These are phyloP conservation scores for Meriones psammophilus DNA, from an alignment of 2,797 vertebrate genomes.

Conservation along the genomic window DNA sequence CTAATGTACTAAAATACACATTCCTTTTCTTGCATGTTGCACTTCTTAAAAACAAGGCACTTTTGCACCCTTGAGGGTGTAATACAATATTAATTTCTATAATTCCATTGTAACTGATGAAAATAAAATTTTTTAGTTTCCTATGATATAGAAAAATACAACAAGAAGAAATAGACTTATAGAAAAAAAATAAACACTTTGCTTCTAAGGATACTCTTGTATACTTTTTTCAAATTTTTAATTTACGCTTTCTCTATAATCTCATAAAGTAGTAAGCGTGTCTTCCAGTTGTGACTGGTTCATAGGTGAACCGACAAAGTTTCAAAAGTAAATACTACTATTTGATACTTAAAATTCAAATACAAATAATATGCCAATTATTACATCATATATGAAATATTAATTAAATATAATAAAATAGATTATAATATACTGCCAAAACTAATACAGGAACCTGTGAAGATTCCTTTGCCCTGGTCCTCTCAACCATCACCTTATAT, in stretches of 20 bases:
- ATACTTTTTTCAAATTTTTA: not conserved
- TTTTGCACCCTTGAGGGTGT: not conserved
- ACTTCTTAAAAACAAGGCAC: not conserved
- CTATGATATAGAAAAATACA: not conserved
- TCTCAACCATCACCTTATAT: not conserved
- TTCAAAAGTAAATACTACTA: not conserved
- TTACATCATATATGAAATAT: too few species aligned
- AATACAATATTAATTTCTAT: not conserved
- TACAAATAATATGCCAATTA: not conserved
- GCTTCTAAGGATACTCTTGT: not conserved
- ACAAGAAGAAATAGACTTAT: not conserved
- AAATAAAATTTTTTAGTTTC: conserved; percentile 12
- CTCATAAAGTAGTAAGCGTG: not conserved
- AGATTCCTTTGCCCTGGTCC: not conserved
- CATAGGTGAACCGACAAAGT: not conserved
- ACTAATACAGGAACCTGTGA: not conserved
- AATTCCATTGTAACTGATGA: not conserved
- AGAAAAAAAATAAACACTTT: not conserved
- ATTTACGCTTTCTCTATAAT: not conserved
- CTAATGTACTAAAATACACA: not conserved
- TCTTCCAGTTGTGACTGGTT: not conserved
- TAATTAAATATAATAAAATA: too few species aligned
- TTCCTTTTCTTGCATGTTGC: not conserved
- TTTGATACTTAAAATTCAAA: conserved; percentile 28
- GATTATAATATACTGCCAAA: not conserved